Evolutionary conservation across 1,140 invertebrate genomes (phyloP), one percentile per base, ranked within the genome.

Genomic region (Acyrthosiphon pisum): DNA sequence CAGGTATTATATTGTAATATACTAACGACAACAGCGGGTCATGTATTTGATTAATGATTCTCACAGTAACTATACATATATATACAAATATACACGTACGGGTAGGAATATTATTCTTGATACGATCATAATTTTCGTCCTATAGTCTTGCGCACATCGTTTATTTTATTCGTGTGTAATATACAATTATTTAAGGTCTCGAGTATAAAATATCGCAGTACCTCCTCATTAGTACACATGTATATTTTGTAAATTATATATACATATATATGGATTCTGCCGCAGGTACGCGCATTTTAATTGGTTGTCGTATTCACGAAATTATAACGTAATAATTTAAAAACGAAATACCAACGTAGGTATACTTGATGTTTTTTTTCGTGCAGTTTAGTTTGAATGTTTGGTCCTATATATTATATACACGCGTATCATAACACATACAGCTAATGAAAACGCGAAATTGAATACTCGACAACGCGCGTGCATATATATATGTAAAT

Each of bases 21-120:
- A 89, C 53, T 90, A 60, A 68, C 89, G 89, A 90, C 89, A 90
- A 90, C 89, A 90, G 14, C 89, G 89, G 56, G 89, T 68, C 89
- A 22, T 68, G 37, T 68, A 37, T 90, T 90, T 90, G 89, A 90
- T 90, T 90, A 90, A 90, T 90, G 89, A 60, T 90, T 90, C 56
- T 30, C 37, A 41, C 53, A 60, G 88, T 60, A 53, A 48, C 23
- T n/a, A 48, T 46, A 53, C 9, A 23, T 87, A 50, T 87, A 50
- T 35, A 48, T 87, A 48, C 46, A 48, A 20, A 87, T 86, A 86
- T 30, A 86, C 83, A 44, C 37, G 23, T 86, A 76, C n/a, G n/a
- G n/a, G 60, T 76, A 18, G n/a, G n/a, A 76, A n/a, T 76, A 76
- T 76, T 76, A n/a, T 76, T 76, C n/a, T 76, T 76, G 60, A 76